Percentiles rank a stretch among this genome's conserved stretches.
Evolutionary conservation across 2,888 invertebrate species (phyloP).

Genomic region (Conchocele bisecta): DNA sequence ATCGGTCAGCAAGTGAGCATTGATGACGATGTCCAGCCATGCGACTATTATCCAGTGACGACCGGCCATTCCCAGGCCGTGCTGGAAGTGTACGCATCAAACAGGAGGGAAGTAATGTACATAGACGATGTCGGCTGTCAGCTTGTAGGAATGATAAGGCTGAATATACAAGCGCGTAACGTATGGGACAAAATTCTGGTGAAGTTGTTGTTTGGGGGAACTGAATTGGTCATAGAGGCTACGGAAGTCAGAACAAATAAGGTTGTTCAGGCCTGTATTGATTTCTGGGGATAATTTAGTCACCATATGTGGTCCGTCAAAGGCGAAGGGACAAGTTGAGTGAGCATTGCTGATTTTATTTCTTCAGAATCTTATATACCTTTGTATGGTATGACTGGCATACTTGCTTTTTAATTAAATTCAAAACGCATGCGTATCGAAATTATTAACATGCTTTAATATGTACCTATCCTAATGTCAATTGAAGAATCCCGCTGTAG

Average conservation of each 20-base stretch:
- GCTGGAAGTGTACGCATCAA: constrained; percentile 3
- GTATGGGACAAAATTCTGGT: constrained; percentile 30
- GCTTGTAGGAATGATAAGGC: constrained; percentile 33
- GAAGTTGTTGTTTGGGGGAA: constrained; percentile 45
- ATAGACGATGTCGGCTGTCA: constrained; percentile 17
- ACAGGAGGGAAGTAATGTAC: background rate
- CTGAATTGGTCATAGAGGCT: constrained; percentile 39
- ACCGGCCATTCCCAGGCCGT: background rate
- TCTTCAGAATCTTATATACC: too few relatives aligned
- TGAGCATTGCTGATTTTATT: too few relatives aligned
- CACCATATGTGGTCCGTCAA: too few relatives aligned
- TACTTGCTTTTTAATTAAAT: too few relatives aligned
- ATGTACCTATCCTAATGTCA: too few relatives aligned
- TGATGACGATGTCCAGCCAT: background rate
- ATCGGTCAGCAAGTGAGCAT: background rate
- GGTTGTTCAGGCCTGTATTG: constrained; percentile 12
- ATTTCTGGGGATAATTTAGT: constrained; percentile 40
- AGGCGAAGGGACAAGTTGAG: too few relatives aligned
- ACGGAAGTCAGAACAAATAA: constrained; percentile 18
- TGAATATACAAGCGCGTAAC: constrained; percentile 37
- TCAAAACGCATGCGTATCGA: too few relatives aligned
- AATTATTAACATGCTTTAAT: too few relatives aligned
- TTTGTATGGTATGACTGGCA: too few relatives aligned
- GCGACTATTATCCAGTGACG: background rate
- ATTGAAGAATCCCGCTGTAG: too few relatives aligned